Base-by-base conservation (phyloP, 2,888 invertebrate species). In the Notocelia uddmanniana region DNA sequence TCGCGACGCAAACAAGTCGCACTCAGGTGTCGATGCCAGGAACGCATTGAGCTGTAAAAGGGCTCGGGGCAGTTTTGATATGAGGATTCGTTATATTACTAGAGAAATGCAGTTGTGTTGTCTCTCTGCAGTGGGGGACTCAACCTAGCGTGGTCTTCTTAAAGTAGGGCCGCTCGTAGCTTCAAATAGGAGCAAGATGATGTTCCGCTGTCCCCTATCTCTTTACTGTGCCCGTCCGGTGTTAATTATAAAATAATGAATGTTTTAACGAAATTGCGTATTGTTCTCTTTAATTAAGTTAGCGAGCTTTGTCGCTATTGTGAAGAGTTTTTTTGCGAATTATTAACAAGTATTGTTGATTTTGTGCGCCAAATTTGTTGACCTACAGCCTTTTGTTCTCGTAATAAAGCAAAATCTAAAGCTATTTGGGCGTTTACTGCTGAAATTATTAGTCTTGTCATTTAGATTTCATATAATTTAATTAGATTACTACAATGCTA, bases 181-280 rank as follows among this genome's bases (percentile, higher is more conserved):
- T n/a, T n/a, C n/a, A n/a, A n/a, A n/a, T n/a, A n/a, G n/a, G n/a
- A n/a, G n/a, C n/a, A n/a, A n/a, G n/a, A n/a, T n/a, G n/a, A 52
- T 21, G 23, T 13, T 13, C 37, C 11, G 37, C 13, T 37, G 37
- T 37, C 10, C 6, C 31, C 31, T 41, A 45, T 18, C 11, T 54
- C 21, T n/a, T 11, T 6, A 64, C 64, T 64, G 37, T 18, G 34
- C 2, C 2, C 10, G 48, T 48, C 48, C 54, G 15, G 34, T 54
- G 52, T 64, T 64, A 64, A 64, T 64, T 64, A 64, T 64, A 64
- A 64, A 64, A 64, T 64, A 64, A 64, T 64, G 64, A 64, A 64
- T 52, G 64, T 64, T 63, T 63, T 54, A 37, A 37, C 37, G 64
- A 64, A 64, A 64, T 64, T 64, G n/a, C 37, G 64, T 54, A 54